Percentiles rank a stretch among this genome's conserved stretches.
Conservation (phyloP, 2,888 invertebrate genomes). For the Himalopsyche kuldschensis region DNA sequence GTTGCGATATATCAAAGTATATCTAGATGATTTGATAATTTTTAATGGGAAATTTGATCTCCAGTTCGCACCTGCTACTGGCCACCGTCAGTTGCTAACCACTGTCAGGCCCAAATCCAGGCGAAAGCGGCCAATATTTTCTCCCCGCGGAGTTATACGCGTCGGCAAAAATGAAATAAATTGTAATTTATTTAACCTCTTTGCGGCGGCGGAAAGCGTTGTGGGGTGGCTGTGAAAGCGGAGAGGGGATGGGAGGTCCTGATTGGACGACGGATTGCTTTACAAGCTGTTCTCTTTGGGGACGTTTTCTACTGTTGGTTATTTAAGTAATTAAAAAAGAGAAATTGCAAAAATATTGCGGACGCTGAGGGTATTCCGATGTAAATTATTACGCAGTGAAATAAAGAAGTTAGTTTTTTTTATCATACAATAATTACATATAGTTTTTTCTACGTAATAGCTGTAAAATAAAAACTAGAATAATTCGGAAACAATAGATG, state of each 20-base stretch:
- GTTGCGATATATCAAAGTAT: no score
- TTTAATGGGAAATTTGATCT: not conserved
- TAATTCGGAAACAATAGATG: no score
- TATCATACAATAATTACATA: no score
- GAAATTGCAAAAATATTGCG: not conserved
- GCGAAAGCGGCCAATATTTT: not conserved
- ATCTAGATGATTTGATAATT: no score
- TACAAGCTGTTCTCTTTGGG: not conserved
- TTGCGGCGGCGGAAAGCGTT: not conserved
- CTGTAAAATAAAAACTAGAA: no score
- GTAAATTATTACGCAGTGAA: not conserved
- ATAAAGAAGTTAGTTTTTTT: not conserved
- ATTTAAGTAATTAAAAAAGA: not conserved
- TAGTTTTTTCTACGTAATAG: no score
- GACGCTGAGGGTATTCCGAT: not conserved
- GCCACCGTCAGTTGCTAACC: not conserved
- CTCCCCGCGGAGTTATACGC: conserved; percentile 24
- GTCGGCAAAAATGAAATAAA: conserved; percentile 35
- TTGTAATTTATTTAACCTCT: conserved; percentile 33
- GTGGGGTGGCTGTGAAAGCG: not conserved
- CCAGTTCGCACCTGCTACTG: not conserved
- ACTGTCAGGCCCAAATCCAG: not conserved
- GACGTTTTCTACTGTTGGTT: not conserved
- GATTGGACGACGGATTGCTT: not conserved
- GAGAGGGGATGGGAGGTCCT: not conserved